phyloP scores from a whole-genome alignment of 2,113 vertebrate genomes.

The Ictalurus furcatus region DNA sequence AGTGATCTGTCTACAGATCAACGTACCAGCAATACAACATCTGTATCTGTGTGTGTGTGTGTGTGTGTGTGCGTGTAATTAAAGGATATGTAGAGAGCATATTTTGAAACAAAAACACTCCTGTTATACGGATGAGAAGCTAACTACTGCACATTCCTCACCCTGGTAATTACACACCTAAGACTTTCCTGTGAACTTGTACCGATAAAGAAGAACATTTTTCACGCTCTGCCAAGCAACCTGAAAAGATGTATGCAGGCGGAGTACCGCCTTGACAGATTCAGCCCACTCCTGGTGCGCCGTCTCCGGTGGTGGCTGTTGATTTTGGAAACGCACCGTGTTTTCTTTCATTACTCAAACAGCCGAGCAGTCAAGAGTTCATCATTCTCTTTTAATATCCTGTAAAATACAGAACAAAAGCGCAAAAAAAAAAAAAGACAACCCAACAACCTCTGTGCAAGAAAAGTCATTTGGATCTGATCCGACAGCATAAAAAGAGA shows the following conservation, averaged over 20 bases:
- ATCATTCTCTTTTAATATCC: constrained; percentile 68
- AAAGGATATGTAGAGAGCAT: constrained; percentile 7
- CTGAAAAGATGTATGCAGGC: neutral
- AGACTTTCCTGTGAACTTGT: constrained; percentile 15
- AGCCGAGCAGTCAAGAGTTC: constrained; percentile 10
- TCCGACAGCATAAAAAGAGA: constrained; percentile 47
- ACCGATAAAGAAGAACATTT: constrained; percentile 8
- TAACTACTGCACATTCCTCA: constrained; percentile 1
- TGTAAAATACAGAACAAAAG: constrained; percentile 68
- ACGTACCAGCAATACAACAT: neutral
- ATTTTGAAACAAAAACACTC: neutral
- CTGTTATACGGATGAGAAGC: neutral
- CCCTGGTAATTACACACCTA: constrained; percentile 12
- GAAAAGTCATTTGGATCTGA: constrained; percentile 47
- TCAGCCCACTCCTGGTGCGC: neutral
- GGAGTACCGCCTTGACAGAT: constrained; percentile 11
- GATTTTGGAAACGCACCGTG: constrained; percentile 6
- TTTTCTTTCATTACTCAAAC: constrained; percentile 27
- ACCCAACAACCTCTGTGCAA: constrained; percentile 56
- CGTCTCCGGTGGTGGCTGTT: constrained; percentile 19
- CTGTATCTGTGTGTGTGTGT: neutral
- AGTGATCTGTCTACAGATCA: neutral
- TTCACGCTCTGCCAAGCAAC: constrained; percentile 13
- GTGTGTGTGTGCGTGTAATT: neutral
- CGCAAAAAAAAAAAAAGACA: constrained; percentile 47